Conservation (phyloP, 2,888 invertebrate species). For the Torymus auratus region DNA sequence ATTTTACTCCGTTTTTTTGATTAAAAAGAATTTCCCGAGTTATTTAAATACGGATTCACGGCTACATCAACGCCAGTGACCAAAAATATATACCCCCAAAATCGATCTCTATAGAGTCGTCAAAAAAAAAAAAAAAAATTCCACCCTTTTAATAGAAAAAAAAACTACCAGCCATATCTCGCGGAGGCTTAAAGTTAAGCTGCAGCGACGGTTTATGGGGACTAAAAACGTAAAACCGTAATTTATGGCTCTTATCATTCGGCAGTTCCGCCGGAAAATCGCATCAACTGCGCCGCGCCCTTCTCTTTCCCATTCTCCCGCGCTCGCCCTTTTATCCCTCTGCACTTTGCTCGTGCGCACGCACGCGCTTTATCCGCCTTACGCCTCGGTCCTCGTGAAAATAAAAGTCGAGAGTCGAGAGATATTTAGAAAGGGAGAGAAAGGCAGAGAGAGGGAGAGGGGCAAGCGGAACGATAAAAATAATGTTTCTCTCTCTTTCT, state of each 20-base stretch:
- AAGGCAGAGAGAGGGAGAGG: too few relatives aligned
- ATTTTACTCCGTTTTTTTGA: too few relatives aligned
- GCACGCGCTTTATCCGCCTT: constrained; percentile 7
- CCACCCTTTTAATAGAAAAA: constrained; percentile 5
- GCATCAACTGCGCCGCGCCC: constrained; percentile 1
- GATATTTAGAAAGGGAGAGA: background rate
- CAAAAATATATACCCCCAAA: too few relatives aligned
- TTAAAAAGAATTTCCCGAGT: too few relatives aligned
- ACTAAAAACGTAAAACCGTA: constrained; percentile 42
- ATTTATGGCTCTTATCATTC: constrained; percentile 49
- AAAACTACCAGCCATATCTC: background rate
- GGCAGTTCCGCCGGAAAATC: constrained; percentile 44
- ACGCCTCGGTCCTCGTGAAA: background rate
- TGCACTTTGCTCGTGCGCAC: background rate
- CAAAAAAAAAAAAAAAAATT: too few relatives aligned
- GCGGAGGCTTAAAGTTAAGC: constrained; percentile 4
- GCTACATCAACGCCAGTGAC: too few relatives aligned
- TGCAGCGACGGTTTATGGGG: constrained; percentile 19
- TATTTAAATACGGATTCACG: too few relatives aligned
- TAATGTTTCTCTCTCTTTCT: too few relatives aligned
- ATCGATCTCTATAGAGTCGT: too few relatives aligned
- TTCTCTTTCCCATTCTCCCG: background rate
- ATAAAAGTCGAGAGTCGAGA: constrained; percentile 3
- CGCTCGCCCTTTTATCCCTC: background rate
- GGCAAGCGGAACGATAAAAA: too few relatives aligned